phyloP scores from a whole-genome alignment of 1,140 invertebrate species.

The Nilaparvata lugens region DNA sequence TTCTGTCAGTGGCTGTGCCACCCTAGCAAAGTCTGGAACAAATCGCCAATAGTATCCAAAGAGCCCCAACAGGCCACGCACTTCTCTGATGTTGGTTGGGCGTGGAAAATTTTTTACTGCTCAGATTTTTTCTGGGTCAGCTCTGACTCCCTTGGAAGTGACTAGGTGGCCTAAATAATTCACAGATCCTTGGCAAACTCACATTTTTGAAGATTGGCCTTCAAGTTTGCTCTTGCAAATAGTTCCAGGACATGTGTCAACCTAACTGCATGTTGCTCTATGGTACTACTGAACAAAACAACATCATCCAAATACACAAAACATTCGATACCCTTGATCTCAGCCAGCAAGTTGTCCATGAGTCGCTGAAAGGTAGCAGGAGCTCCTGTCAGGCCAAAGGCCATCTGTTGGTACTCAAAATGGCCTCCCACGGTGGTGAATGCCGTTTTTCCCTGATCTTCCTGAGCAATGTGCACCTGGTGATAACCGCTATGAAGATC shows the following conservation, averaged over 20 bases:
- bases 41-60: slow-evolving; percentile 34
- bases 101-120: slow-evolving; percentile 34
- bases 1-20: slow-evolving; percentile 31
- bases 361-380: slow-evolving; percentile 20
- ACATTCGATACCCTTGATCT: slow-evolving; percentile 15
- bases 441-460: slow-evolving; percentile 19
- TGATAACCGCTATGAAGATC: slow-evolving; percentile 26
- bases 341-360: slow-evolving; percentile 32
- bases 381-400: slow-evolving; percentile 19
- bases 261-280: slow-evolving; percentile 29
- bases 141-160: slow-evolving; percentile 31
- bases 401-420: slow-evolving; percentile 21
- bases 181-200: too few relatives aligned
- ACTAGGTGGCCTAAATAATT: too few relatives aligned
- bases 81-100: slow-evolving; percentile 31
- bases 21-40: slow-evolving; percentile 31
- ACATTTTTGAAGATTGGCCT: too few relatives aligned
- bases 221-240: too few relatives aligned
- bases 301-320: slow-evolving; percentile 38
- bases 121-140: slow-evolving; percentile 35
- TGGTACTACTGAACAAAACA: slow-evolving; percentile 30
- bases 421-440: slow-evolving; percentile 21
- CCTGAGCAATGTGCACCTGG: slow-evolving; percentile 28
- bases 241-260: too few relatives aligned
- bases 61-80: too few relatives aligned